Percentiles rank a stretch among this genome's conserved stretches.
phyloP scores from a whole-genome alignment of 2,797 vertebrate genomes.

The Myripristis murdjan region DNA sequence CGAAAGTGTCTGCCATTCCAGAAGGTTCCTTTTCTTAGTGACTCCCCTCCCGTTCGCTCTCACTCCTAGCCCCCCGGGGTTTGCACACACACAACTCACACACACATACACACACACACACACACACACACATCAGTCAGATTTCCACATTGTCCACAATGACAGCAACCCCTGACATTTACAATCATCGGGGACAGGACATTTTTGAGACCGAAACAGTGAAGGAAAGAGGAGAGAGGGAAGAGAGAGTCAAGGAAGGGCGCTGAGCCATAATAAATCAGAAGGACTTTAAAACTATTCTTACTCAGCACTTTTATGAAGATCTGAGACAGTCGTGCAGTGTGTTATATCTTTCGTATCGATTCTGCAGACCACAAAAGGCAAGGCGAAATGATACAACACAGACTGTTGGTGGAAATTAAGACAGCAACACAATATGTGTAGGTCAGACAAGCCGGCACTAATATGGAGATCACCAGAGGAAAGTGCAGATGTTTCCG shows the following conservation, averaged over 20 bases:
- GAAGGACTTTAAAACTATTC: conserved; percentile 24
- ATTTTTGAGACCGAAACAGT: conserved; percentile 22
- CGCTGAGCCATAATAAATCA: conserved; percentile 36
- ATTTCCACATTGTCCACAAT: conserved; percentile 32
- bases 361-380: background rate
- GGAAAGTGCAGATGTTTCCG: too few relatives aligned
- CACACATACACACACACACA: conserved; percentile 20
- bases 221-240: background rate
- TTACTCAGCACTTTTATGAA: conserved; percentile 30
- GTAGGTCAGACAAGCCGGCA: too few relatives aligned
- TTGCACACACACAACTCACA: background rate
- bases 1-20: conserved; percentile 44
- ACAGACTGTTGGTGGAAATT: background rate
- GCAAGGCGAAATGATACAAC: background rate
- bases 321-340: background rate
- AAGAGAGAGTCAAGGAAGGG: conserved; percentile 33
- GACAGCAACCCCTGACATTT: conserved; percentile 65
- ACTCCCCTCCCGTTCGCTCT: conserved; percentile 36
- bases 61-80: conserved; percentile 33
- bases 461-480: too few relatives aligned
- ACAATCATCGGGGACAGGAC: conserved; percentile 9
- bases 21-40: conserved; percentile 33
- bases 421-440: conserved; percentile 14
- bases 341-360: background rate
- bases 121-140: conserved; percentile 51